Evolutionary conservation across 2,797 vertebrate genomes (phyloP).

Genomic region (Clangula hyemalis): DNA sequence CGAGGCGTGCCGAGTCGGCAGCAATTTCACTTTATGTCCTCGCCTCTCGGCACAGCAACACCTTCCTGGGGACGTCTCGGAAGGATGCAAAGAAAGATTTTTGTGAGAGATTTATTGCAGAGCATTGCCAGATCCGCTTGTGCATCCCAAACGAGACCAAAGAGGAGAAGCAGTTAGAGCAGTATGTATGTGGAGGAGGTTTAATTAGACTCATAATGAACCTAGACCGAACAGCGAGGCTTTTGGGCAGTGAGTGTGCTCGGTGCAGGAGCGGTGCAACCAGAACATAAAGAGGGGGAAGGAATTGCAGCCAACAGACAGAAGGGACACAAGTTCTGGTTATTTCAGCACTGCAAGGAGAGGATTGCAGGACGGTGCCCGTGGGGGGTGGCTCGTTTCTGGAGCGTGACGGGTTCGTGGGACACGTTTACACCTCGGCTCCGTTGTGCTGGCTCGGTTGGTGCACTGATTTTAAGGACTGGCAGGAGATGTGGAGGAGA

Average conservation of each 20-base stretch:
- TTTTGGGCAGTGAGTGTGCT: no score
- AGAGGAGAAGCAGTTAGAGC: neutral
- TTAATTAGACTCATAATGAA: neutral
- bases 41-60: neutral
- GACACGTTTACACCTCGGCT: neutral
- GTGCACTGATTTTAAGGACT: no score
- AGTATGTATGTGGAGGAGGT: no score
- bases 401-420: neutral
- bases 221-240: neutral
- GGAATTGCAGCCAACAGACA: neutral
- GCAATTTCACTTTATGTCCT: neutral
- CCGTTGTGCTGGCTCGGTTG: fast-evolving
- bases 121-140: neutral
- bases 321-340: neutral
- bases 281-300: neutral
- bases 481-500: no score
- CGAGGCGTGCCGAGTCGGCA: neutral
- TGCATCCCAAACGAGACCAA: neutral
- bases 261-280: neutral
- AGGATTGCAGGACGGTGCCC: neutral
- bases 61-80: neutral
- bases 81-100: neutral
- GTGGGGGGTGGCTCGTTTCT: neutral
- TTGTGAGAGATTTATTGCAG: neutral
- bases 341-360: neutral